phyloP scores from a whole-genome alignment of 2,797 vertebrate genomes.

The Cephalopachus bancanus region DNA sequence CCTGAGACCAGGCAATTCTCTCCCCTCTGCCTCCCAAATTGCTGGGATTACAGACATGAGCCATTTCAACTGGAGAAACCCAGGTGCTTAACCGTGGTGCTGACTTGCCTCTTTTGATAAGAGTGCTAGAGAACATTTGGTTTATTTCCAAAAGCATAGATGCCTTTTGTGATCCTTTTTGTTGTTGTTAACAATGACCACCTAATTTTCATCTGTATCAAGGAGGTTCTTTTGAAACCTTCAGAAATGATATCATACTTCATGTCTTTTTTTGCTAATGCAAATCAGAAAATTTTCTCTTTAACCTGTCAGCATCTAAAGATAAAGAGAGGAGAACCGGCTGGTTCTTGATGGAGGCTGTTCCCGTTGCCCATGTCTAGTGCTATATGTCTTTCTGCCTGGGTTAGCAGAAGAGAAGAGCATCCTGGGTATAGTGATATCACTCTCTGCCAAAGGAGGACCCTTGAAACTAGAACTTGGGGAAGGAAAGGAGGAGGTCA shows the following conservation, averaged over 20 bases:
- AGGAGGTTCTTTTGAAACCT: neutral
- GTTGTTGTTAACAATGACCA: neutral
- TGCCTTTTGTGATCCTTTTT: neutral
- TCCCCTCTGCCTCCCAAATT: no score
- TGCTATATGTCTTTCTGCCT: neutral
- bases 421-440: neutral
- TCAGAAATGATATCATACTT: neutral
- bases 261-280: neutral
- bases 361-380: neutral
- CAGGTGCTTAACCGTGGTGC: neutral
- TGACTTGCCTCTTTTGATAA: neutral
- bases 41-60: no score
- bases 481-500: neutral
- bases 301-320: neutral
- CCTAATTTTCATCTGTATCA: neutral
- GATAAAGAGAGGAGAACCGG: neutral
- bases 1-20: no score
- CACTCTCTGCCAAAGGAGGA: neutral
- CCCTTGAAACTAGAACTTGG: neutral
- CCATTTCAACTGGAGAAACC: neutral
- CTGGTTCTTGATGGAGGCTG: neutral
- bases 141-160: neutral
- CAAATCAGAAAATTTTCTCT: neutral
- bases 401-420: neutral
- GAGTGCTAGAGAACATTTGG: neutral